Percentiles rank a stretch among this genome's conserved stretches.
Evolutionary conservation across 2,113 vertebrate species (phyloP).

Genomic region (Castor canadensis): DNA sequence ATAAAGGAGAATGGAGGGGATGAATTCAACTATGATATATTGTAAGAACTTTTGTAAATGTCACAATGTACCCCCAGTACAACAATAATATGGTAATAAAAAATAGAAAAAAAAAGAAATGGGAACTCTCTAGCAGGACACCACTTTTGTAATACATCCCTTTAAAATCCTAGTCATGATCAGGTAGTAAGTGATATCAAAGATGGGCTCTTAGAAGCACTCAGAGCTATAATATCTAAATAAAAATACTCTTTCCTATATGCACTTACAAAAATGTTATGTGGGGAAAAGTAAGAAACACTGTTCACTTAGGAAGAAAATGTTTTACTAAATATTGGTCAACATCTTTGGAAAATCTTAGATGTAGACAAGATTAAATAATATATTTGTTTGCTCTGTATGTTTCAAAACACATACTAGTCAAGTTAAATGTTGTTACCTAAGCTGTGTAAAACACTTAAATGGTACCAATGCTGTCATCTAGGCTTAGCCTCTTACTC

Average conservation of each 20-base stretch:
- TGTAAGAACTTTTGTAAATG: too few relatives aligned
- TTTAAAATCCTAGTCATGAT: conserved; percentile 13
- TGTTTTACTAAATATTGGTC: conserved; percentile 1
- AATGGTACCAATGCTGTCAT: neutral
- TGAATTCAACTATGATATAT: too few relatives aligned
- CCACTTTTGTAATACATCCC: conserved; percentile 21
- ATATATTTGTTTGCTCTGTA: conserved; percentile 9
- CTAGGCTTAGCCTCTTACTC: conserved; percentile 40
- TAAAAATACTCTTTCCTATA: neutral
- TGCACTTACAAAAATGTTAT: neutral
- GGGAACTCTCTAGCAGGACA: neutral
- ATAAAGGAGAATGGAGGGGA: too few relatives aligned
- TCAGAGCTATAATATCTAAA: conserved; percentile 24
- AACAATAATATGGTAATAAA: too few relatives aligned
- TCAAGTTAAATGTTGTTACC: conserved; percentile 23
- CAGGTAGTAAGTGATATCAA: conserved; percentile 8
- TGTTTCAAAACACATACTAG: conserved; percentile 24
- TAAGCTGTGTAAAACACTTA: neutral
- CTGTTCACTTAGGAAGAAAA: conserved; percentile 37
- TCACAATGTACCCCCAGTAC: too few relatives aligned
- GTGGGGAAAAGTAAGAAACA: conserved; percentile 22
- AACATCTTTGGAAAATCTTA: conserved; percentile 41
- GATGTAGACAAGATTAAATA: conserved; percentile 27
- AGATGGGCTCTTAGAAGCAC: neutral
- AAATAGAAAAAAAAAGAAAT: too few relatives aligned